A percentile compares a stretch with the other conserved stretches of the same genome.
phyloP scores from a whole-genome alignment of 2,888 invertebrate genomes.

The Calliphora vomitoria region DNA sequence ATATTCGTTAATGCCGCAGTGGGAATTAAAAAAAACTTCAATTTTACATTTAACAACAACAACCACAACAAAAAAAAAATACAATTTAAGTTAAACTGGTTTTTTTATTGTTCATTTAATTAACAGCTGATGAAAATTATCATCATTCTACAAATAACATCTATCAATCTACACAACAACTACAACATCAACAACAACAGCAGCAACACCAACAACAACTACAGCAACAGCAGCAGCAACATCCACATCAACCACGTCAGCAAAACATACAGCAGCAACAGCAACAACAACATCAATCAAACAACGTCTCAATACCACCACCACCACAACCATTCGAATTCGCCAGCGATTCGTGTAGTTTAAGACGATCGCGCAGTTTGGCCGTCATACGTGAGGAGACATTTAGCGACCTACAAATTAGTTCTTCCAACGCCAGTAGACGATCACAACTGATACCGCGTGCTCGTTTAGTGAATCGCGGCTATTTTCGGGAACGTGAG shows the following conservation, averaged over 20 bases:
- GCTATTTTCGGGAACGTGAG: conserved; percentile 90
- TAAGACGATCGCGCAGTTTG: conserved; percentile 89
- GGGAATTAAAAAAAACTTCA: neutral
- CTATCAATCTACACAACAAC: conserved; percentile 68
- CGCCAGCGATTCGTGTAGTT: conserved; percentile 85
- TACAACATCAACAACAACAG: conserved; percentile 62
- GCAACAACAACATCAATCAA: conserved; percentile 53
- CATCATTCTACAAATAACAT: conserved; percentile 77
- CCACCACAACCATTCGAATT: conserved; percentile 79
- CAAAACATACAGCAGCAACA: conserved; percentile 51
- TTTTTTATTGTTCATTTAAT: conserved; percentile 56
- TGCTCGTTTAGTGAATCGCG: conserved; percentile 91
- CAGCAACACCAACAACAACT: conserved; percentile 66
- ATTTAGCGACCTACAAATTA: conserved; percentile 89
- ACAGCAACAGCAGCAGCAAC: conserved; percentile 47
- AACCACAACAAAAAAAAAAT: neutral
- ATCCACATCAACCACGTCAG: conserved; percentile 28
- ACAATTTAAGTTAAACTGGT: conserved; percentile 29
- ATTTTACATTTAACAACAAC: conserved; percentile 14
- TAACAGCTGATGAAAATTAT: conserved; percentile 78
- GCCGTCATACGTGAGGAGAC: conserved; percentile 92
- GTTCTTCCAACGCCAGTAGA: conserved; percentile 87
- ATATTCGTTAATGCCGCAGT: neutral
- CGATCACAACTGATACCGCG: conserved; percentile 92
- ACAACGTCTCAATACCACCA: conserved; percentile 39